Conservation (phyloP, 2,113 vertebrate species). For the Larimichthys polyactis region DNA sequence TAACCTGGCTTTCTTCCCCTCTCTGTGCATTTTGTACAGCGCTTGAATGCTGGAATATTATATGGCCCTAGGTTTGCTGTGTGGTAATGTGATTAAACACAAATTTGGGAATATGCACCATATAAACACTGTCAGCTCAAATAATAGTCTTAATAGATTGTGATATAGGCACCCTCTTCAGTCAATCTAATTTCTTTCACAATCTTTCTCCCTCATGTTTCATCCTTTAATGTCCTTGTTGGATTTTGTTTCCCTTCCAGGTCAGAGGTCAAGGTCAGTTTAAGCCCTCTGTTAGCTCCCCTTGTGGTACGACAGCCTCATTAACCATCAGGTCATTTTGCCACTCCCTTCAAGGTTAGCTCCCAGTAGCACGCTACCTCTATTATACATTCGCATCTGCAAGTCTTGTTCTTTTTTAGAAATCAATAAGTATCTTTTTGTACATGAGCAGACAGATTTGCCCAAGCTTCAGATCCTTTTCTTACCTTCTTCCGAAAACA, state of each 20-base stretch:
- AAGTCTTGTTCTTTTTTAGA: neutral
- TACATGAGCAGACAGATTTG: neutral
- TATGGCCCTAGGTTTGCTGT: neutral
- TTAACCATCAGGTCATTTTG: slow-evolving; percentile 1
- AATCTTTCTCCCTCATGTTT: neutral
- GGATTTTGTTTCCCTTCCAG: neutral
- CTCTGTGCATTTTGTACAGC: neutral
- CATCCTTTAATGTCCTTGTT: neutral
- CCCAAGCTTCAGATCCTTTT: neutral
- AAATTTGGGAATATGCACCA: neutral
- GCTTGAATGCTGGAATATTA: neutral
- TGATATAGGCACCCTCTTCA: neutral
- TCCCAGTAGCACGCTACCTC: neutral
- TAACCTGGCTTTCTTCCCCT: neutral
- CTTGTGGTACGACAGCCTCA: neutral
- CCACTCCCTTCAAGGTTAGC: neutral
- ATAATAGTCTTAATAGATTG: neutral
- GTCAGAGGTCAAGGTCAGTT: slow-evolving; percentile 14
- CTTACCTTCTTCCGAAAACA: neutral
- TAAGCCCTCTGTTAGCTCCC: neutral
- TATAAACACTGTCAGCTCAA: neutral
- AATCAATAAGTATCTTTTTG: neutral
- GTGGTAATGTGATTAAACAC: too few relatives aligned
- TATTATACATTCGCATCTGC: neutral
- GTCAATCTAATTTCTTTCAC: neutral